A percentile compares a stretch with the other conserved stretches of the same genome.
These are phyloP conservation scores for Poeciliopsis retropinna DNA, from an alignment of 2,113 vertebrate genomes.

Conservation along the genomic window DNA sequence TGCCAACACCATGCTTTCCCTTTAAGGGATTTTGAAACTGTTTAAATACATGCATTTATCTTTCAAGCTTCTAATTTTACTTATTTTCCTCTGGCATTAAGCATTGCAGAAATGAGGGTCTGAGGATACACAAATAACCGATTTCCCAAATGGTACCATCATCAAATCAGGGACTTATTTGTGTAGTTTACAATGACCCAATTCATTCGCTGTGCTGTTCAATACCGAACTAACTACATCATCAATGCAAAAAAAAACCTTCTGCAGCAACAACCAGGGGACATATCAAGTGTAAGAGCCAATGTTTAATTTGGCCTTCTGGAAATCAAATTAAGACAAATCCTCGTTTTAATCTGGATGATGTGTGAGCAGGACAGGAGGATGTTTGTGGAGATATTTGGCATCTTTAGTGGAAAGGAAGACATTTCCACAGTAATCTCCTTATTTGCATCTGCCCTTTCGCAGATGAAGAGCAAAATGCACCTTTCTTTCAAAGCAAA, in stretches of 20 bases:
- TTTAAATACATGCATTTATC: too few species aligned
- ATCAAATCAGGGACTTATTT: slow-evolving; percentile 54
- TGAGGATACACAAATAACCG: slow-evolving; percentile 22
- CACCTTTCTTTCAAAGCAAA: not conserved
- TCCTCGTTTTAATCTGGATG: not conserved
- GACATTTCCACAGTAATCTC: not conserved
- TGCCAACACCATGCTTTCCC: not conserved
- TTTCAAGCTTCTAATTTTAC: not conserved
- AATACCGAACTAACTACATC: slow-evolving; percentile 21
- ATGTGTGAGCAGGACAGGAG: not conserved
- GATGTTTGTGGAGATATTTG: not conserved
- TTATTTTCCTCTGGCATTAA: slow-evolving; percentile 10
- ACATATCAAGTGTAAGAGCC: not conserved
- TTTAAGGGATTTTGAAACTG: not conserved
- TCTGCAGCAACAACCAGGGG: not conserved
- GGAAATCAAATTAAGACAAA: too few species aligned
- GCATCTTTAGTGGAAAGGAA: not conserved
- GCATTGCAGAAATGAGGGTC: not conserved
- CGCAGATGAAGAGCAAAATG: not conserved
- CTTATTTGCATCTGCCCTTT: not conserved
- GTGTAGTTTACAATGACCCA: slow-evolving; percentile 48
- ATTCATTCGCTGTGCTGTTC: slow-evolving; percentile 49
- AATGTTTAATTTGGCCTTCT: too few species aligned
- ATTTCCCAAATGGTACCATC: slow-evolving; percentile 53
- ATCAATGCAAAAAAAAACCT: slow-evolving; percentile 16